Percentiles rank a stretch among this genome's conserved stretches.
These are phyloP conservation scores for Probaryconus sp. DNA, from an alignment of 1,140 invertebrate species.

Conservation along the genomic window DNA sequence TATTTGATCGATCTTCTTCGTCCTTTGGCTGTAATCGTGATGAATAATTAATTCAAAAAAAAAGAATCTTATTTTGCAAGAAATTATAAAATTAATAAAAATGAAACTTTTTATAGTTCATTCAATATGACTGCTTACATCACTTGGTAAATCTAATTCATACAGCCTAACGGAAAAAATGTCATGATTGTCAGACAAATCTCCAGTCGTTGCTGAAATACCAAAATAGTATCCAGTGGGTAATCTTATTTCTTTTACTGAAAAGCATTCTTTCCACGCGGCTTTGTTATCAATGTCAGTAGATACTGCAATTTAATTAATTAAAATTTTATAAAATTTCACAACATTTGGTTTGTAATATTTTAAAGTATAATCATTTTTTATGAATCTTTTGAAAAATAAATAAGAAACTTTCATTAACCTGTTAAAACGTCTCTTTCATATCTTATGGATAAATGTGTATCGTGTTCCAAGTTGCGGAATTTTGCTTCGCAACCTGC, in stretches of 20 bases:
- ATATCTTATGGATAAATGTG: slow-evolving; percentile 93
- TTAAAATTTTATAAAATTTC: neutral
- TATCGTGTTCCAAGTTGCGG: slow-evolving; percentile 94
- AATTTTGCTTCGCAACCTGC: slow-evolving; percentile 96
- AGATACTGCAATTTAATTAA: slow-evolving; percentile 82
- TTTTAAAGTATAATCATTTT: too few relatives aligned
- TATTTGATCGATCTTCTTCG: slow-evolving; percentile 85
- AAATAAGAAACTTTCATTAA: slow-evolving; percentile 76
- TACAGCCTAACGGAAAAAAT: slow-evolving; percentile 94
- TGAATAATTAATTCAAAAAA: neutral
- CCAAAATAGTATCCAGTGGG: slow-evolving; percentile 98
- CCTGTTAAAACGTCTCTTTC: slow-evolving; percentile 92
- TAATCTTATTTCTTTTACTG: slow-evolving; percentile 91
- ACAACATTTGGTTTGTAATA: too few relatives aligned
- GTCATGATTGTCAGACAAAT: slow-evolving; percentile 98
- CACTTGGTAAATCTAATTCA: slow-evolving; percentile 88
- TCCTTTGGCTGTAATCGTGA: slow-evolving; percentile 80
- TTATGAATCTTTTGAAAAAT: too few relatives aligned
- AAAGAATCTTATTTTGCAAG: neutral
- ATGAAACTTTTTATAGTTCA: neutral
- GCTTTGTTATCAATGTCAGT: slow-evolving; percentile 95
- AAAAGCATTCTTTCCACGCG: slow-evolving; percentile 96
- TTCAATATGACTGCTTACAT: slow-evolving; percentile 78
- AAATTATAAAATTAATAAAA: too few relatives aligned
- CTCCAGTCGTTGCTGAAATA: slow-evolving; percentile 96